Evolutionary conservation across 2,888 invertebrate genomes (phyloP), one percentile per base, ranked within the genome.

Genomic region (Eupeodes latifasciatus): DNA sequence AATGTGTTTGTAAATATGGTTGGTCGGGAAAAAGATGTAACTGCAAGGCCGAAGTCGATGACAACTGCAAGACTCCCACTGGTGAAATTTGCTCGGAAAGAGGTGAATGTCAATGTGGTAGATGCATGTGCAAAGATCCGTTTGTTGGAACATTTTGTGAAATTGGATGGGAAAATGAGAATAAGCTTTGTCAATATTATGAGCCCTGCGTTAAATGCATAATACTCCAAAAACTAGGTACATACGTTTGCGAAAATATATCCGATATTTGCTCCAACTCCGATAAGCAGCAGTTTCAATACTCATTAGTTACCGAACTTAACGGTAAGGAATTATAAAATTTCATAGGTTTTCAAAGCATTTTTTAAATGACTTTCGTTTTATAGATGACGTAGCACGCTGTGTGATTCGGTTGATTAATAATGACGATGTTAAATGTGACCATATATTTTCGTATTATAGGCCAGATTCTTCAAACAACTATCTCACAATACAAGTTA

Each of bases 101-200:
- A 49, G 98, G 98, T 1, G 94, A 94, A 4, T 98, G 98, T 92
- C 94, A 94, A 16, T 98, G 98, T 91, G 97, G 97, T 91, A 92
- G 81, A 6, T 93, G 93, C 74, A 19, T 74, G 4, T 93, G 93
- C 77, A 85, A 92, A 10, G 90, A 91, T 4, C 90, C 90, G 0
- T 93, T 91, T 83, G 47, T 90, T 89, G 93, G 93, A 0, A 91
- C 80, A 62, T 93, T 92, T 83, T 93, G 94, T 71, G 93, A 93
- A 85, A 92, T 92, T 55, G 92, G 91, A 66, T 85, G 91, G 7
- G 90, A 91, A 14, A 91, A 90, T 67, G 91, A 91, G n/a, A 93
- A 93, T 81, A 92, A 92, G 27, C 71, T 94, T 47, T 94, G 94
- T 49, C 88, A 90, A 11, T 93, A 92, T 89, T 93, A 93, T 79